These are phyloP conservation scores for Pecten maximus DNA, from an alignment of 2,888 invertebrate genomes.

Conservation along the genomic window DNA sequence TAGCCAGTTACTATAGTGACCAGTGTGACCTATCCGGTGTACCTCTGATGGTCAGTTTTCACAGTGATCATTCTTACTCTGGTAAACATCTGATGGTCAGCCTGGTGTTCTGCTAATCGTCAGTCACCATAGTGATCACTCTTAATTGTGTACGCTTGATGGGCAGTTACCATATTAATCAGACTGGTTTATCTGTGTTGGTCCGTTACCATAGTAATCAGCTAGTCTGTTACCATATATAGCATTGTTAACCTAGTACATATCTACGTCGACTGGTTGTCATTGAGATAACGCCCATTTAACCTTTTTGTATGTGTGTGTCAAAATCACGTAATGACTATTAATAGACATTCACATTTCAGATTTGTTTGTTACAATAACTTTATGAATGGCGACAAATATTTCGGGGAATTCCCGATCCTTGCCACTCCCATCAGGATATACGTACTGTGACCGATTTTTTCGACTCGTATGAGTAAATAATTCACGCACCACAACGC, in stretches of 20 bases:
- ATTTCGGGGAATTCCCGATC: slow-evolving; percentile 1
- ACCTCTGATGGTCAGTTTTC: not conserved
- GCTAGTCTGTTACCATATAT: no score
- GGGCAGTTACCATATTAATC: no score
- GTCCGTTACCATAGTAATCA: no score
- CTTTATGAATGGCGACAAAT: slow-evolving; percentile 1
- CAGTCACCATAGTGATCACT: no score
- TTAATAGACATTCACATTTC: not conserved
- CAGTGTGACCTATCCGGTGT: not conserved
- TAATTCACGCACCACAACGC: not conserved
- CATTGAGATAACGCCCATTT: no score
- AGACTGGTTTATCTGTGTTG: no score
- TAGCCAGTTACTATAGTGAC: not conserved
- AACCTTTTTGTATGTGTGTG: not conserved
- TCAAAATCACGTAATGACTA: not conserved
- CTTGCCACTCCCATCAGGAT: not conserved
- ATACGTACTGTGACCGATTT: not conserved
- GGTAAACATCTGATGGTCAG: no score
- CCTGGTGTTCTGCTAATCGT: no score
- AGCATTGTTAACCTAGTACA: no score
- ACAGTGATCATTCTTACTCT: not conserved
- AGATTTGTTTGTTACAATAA: not conserved
- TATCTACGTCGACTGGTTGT: no score
- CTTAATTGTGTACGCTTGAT: no score
- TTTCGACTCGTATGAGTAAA: not conserved